Conservation (phyloP, 2,797 vertebrate genomes). For the Sebastes elongatus region DNA sequence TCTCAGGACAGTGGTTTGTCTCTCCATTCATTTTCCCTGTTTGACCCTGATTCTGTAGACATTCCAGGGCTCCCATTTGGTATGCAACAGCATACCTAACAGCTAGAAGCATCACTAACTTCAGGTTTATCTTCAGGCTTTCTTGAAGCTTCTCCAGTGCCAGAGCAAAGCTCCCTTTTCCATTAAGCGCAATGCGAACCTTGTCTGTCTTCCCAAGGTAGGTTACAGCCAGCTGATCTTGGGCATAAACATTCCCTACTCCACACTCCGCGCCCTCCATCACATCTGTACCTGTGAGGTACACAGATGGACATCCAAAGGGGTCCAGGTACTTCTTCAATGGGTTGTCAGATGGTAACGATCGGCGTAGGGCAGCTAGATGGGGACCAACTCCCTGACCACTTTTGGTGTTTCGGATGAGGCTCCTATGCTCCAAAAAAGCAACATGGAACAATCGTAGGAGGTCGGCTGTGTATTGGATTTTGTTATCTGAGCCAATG, state of each 20-base stretch:
- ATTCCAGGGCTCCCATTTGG: slow-evolving; percentile 83
- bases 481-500: slow-evolving; percentile 53
- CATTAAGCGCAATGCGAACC: slow-evolving; percentile 81
- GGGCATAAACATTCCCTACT: slow-evolving; percentile 85
- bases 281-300: slow-evolving; percentile 83
- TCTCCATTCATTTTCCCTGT: slow-evolving; percentile 54
- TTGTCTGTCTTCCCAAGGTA: slow-evolving; percentile 82
- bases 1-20: slow-evolving; percentile 5
- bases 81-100: slow-evolving; percentile 79
- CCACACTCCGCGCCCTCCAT: slow-evolving; percentile 83
- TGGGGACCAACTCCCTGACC: slow-evolving; percentile 84
- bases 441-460: slow-evolving; percentile 79
- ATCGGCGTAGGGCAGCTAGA: slow-evolving; percentile 75
- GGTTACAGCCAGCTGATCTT: slow-evolving; percentile 83
- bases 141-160: slow-evolving; percentile 74
- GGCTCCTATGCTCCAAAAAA: slow-evolving; percentile 81
- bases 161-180: slow-evolving; percentile 80
- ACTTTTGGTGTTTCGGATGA: slow-evolving; percentile 82
- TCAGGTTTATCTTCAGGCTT: slow-evolving; percentile 73
- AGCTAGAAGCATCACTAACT: slow-evolving; percentile 80
- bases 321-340: slow-evolving; percentile 79
- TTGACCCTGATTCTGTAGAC: slow-evolving; percentile 64
- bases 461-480: slow-evolving; percentile 67
- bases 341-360: slow-evolving; percentile 76
- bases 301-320: slow-evolving; percentile 84